These are phyloP conservation scores for Oscheius sp. DNA, from an alignment of 2,888 invertebrate species.

Conservation along the genomic window DNA sequence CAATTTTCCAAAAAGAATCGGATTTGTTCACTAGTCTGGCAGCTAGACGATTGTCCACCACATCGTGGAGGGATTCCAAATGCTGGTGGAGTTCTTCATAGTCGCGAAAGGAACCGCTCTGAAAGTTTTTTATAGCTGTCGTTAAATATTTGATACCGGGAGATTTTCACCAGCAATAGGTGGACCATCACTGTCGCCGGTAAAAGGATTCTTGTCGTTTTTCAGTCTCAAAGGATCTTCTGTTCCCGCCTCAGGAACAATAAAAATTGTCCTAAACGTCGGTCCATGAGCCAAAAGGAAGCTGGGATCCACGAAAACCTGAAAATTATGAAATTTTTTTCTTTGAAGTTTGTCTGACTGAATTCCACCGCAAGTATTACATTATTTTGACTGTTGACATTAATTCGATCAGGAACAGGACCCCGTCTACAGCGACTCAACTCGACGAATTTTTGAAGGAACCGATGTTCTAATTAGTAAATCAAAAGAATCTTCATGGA, in stretches of 20 bases:
- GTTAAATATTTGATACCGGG: not conserved
- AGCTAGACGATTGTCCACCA: slow-evolving; percentile 68
- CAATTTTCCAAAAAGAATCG: slow-evolving; percentile 78
- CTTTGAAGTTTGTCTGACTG: not conserved
- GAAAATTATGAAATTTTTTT: slow-evolving; percentile 34
- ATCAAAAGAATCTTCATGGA: slow-evolving; percentile 2
- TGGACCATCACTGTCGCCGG: slow-evolving; percentile 42
- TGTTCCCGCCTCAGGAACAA: slow-evolving; percentile 58
- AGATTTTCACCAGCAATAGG: slow-evolving; percentile 27
- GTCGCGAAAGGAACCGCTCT: slow-evolving; percentile 52
- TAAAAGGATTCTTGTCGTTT: slow-evolving; percentile 32
- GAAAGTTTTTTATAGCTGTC: not conserved
- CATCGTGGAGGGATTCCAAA: slow-evolving; percentile 68
- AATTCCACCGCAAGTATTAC: not conserved
- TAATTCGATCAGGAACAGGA: slow-evolving; percentile 22
- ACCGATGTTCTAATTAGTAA: not conserved
- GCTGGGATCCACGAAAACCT: slow-evolving; percentile 66
- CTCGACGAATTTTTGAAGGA: not conserved
- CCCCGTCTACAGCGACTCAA: not conserved
- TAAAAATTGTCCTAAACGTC: slow-evolving; percentile 68
- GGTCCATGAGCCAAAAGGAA: slow-evolving; percentile 60
- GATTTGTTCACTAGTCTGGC: slow-evolving; percentile 80
- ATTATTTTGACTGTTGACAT: slow-evolving; percentile 19
- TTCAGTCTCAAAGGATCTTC: slow-evolving; percentile 49
- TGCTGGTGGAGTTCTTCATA: slow-evolving; percentile 59